Evolutionary conservation across 2,888 invertebrate species (phyloP).

Genomic region (Diarsia mendica): DNA sequence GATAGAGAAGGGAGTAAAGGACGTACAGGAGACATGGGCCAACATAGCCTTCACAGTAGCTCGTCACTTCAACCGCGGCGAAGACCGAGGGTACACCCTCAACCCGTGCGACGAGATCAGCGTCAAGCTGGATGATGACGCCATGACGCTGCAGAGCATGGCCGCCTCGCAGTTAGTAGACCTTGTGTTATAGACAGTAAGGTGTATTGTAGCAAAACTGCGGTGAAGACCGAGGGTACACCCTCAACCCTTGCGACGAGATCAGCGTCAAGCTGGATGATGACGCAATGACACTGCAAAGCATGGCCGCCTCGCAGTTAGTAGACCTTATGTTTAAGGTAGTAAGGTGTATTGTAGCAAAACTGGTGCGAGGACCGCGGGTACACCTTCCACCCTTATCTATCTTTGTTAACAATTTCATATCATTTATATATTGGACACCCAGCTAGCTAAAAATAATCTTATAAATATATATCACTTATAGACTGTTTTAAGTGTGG

Average conservation of each 20-base stretch:
- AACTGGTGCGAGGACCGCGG: too few relatives aligned
- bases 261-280: slow-evolving; percentile 95
- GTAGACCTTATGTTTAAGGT: background rate
- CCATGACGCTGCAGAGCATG: slow-evolving; percentile 97
- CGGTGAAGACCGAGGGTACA: slow-evolving; percentile 73
- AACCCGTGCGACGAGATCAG: slow-evolving; percentile 96
- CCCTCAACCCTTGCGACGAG: slow-evolving; percentile 96
- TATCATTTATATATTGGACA: too few relatives aligned
- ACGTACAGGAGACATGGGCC: slow-evolving; percentile 94
- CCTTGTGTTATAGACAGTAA: background rate
- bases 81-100: slow-evolving; percentile 95
- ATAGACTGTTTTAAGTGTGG: too few relatives aligned
- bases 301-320: slow-evolving; percentile 96
- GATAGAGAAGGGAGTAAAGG: slow-evolving; percentile 97
- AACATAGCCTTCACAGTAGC: slow-evolving; percentile 91
- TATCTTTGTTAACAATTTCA: background rate
- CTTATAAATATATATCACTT: too few relatives aligned
- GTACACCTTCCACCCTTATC: background rate
- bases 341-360: background rate
- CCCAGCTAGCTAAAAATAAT: too few relatives aligned
- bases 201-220: background rate
- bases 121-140: slow-evolving; percentile 96
- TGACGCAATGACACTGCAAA: slow-evolving; percentile 96
- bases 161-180: slow-evolving; percentile 93
- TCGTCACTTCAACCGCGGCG: slow-evolving; percentile 93